Conservation (phyloP, 2,113 vertebrate genomes). For the Podiceps cristatus region DNA sequence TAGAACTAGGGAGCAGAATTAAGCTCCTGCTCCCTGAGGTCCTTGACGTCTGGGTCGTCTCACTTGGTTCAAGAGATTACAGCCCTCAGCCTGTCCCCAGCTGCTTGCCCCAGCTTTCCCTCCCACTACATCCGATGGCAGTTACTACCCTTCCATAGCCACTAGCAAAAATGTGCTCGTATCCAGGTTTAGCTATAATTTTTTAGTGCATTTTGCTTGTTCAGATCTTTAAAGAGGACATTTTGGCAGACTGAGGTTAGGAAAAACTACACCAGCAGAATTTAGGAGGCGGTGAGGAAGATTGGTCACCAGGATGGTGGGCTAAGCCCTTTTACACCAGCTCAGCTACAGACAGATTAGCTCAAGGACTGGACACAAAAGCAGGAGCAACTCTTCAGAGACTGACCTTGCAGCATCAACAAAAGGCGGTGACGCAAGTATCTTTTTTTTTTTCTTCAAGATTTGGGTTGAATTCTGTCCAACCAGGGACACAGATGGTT, state of each 20-base stretch:
- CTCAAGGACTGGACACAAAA: not conserved
- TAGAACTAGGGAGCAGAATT: not conserved
- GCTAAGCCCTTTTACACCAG: not conserved
- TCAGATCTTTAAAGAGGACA: not conserved
- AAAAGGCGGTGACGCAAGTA: not conserved
- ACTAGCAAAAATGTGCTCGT: rapidly evolving
- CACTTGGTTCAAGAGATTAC: not conserved
- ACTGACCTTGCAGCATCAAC: not conserved
- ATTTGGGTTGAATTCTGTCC: not conserved
- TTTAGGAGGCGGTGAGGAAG: not conserved
- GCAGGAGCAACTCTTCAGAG: not conserved
- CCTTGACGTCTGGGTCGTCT: not conserved
- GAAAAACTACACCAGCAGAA: not conserved
- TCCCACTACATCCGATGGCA: not conserved
- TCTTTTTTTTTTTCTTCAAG: not conserved
- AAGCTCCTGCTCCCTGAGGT: not conserved
- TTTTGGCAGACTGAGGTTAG: not conserved
- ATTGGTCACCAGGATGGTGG: not conserved
- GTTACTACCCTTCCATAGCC: not conserved
- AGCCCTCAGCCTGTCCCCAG: not conserved
- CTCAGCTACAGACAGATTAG: not conserved
- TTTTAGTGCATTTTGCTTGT: not conserved
- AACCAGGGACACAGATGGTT: not conserved
- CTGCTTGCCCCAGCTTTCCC: not conserved
- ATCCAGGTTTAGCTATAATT: not conserved